These are phyloP conservation scores for Zhuqinia jingwanae DNA, from an alignment of 2,888 invertebrate genomes.

Conservation along the genomic window DNA sequence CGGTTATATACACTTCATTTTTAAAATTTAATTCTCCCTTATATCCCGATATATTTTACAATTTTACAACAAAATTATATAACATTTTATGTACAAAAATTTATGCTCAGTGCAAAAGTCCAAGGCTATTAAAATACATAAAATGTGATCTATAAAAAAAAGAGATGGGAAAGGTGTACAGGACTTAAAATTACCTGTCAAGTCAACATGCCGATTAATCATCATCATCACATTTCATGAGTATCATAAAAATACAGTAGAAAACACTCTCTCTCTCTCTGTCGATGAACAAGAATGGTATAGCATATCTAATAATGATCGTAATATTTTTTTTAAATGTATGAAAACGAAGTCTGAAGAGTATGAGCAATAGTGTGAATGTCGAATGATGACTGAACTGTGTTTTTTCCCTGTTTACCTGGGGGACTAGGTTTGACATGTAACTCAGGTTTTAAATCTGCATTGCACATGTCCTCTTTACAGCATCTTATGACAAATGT, in stretches of 20 bases:
- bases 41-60: too few relatives aligned
- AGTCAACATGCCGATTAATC: background rate
- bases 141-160: too few relatives aligned
- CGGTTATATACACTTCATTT: too few relatives aligned
- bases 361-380: conserved; percentile 23
- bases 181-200: background rate
- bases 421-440: conserved; percentile 80
- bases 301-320: conserved; percentile 2
- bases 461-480: conserved; percentile 89
- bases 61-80: too few relatives aligned
- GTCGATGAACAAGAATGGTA: background rate
- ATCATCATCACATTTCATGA: conserved; percentile 59
- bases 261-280: too few relatives aligned
- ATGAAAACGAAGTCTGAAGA: conserved; percentile 34
- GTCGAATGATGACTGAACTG: conserved; percentile 8
- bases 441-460: conserved; percentile 86
- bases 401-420: conserved; percentile 71
- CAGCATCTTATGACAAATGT: conserved; percentile 91
- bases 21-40: too few relatives aligned
- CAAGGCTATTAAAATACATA: too few relatives aligned
- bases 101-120: background rate
- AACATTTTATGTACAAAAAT: background rate
- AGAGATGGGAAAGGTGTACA: background rate
- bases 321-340: background rate
- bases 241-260: background rate